These are phyloP conservation scores for Lasioglossum oenotherae DNA, from an alignment of 2,888 invertebrate species.

Conservation along the genomic window DNA sequence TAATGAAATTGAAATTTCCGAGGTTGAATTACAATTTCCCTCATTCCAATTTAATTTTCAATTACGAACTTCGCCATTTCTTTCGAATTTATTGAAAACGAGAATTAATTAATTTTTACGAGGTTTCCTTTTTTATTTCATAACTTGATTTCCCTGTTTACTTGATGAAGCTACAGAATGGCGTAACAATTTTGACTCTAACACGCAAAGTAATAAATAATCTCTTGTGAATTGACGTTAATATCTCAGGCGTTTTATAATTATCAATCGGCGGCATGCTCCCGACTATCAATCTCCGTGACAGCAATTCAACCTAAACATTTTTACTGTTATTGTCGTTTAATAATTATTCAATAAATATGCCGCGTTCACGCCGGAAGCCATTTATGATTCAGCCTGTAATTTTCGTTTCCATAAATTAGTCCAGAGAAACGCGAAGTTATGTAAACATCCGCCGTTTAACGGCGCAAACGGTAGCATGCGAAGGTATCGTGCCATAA, in stretches of 20 bases:
- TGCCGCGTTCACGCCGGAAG: neutral
- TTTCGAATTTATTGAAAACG: neutral
- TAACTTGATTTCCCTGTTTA: no score
- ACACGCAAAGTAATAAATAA: neutral
- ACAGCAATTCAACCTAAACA: neutral
- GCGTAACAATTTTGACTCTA: neutral
- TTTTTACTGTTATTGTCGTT: neutral
- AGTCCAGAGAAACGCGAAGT: slow-evolving; percentile 4
- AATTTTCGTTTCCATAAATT: slow-evolving; percentile 10
- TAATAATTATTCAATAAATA: neutral
- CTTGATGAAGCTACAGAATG: neutral
- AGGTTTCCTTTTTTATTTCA: neutral
- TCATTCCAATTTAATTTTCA: neutral
- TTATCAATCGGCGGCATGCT: neutral
- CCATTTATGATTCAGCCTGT: neutral
- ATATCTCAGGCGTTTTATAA: neutral
- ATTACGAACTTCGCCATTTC: neutral
- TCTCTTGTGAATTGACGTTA: neutral
- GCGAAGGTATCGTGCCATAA: slow-evolving; percentile 1
- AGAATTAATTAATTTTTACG: neutral
- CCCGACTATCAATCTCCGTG: neutral
- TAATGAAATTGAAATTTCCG: neutral
- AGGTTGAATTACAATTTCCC: neutral
- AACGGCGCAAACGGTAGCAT: neutral
- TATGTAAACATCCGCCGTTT: slow-evolving; percentile 13